Percentiles rank a stretch among this genome's conserved stretches.
Evolutionary conservation across 1,140 invertebrate genomes (phyloP).

Genomic region (Drosophila pallidifrons): DNA sequence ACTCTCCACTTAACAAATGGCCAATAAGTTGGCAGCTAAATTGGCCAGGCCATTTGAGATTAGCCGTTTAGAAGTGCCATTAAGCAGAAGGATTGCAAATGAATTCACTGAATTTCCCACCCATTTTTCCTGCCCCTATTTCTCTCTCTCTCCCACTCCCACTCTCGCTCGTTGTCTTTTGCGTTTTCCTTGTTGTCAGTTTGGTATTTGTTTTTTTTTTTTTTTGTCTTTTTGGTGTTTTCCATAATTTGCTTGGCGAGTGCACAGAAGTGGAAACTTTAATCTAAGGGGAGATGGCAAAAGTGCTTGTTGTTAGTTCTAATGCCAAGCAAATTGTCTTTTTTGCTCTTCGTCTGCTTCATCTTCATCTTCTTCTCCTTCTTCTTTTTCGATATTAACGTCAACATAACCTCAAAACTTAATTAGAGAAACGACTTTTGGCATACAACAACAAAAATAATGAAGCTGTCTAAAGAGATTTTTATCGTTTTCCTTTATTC

Average conservation of each 20-base stretch:
- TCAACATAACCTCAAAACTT: not conserved
- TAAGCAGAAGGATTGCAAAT: conserved; percentile 51
- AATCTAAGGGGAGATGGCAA: not conserved
- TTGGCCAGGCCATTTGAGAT: conserved; percentile 62
- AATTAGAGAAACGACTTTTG: not conserved
- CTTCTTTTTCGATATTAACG: not conserved
- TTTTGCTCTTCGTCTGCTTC: not conserved
- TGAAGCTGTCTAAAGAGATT: too few relatives aligned
- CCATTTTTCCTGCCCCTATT: not conserved
- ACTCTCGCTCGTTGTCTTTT: not conserved
- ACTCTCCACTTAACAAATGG: conserved; percentile 41
- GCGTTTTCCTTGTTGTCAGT: conserved; percentile 2
- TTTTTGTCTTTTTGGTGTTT: not conserved
- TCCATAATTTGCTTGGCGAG: conserved; percentile 24
- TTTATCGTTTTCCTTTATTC: too few relatives aligned
- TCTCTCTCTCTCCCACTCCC: not conserved
- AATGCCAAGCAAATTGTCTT: not conserved
- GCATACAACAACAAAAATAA: not conserved
- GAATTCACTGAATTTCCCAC: conserved; percentile 52
- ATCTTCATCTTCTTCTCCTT: not conserved
- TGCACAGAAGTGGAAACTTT: conserved; percentile 29
- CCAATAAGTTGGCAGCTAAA: conserved; percentile 54
- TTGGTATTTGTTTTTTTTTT: not conserved
- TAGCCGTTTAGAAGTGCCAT: conserved; percentile 61
- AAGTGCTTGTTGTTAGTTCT: not conserved